Evolutionary conservation across 2,888 invertebrate species (phyloP), one percentile per base, ranked within the genome.

Genomic region (Anthoptus insignis): DNA sequence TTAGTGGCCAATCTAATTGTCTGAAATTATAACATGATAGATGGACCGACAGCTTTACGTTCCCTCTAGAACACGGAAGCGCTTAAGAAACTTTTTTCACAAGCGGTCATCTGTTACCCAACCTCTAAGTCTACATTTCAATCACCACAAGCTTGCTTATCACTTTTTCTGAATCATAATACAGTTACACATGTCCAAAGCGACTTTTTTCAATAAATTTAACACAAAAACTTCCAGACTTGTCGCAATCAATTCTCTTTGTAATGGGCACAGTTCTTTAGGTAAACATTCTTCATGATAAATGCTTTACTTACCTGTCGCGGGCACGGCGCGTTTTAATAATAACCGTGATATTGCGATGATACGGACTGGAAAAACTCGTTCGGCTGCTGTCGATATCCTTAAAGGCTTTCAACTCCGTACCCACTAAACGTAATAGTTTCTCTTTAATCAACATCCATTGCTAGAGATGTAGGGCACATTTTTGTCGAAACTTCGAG

Each of bases 271-370:
- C 65, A 70, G 63, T 64, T 66, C 71, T 71, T 73, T 74, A 71
- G 80, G 86, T 87, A 90, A 90, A 91, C 88, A 90, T 87, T 80
- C 81, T 81, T 82, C 78, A 82, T 86, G 90, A 91, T 92, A 91
- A 90, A 92, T 89, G 88, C 84, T 87, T 88, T 84, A 88, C 84
- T 89, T 89, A 91, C 89, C 90, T 91, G 92, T 89, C 92, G 90
- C 88, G 90, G 83, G 84, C 89, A 84, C 88, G 85, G 85, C 83
- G 87, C 86, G 89, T 87, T 91, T 92, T 86, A 89, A 92, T 92
- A 91, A 92, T 91, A 92, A 91, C 91, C 91, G 89, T 92, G 91
- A 92, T 93, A 93, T 91, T 88, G 91, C 90, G 92, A 93, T 91
- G 92, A 92, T 92, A 91, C 89, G 82, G 86, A 93, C 92, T 92